phyloP scores from a whole-genome alignment of 2,113 vertebrate genomes.

The Sorex fumeus region DNA sequence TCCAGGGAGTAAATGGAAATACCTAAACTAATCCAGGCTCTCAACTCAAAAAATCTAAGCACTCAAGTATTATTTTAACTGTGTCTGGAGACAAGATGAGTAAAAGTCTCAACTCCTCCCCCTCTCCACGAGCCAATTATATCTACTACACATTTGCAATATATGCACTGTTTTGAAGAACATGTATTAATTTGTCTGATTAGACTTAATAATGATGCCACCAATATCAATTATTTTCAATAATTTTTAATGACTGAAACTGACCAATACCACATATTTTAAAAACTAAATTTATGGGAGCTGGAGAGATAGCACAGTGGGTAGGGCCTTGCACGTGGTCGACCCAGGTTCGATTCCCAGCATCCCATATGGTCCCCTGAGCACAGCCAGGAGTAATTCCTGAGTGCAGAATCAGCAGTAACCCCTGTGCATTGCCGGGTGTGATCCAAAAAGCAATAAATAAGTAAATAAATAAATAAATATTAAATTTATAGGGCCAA shows the following conservation, averaged over 20 bases:
- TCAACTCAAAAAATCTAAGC: not conserved
- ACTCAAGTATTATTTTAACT: not conserved
- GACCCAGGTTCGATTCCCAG: too few species aligned
- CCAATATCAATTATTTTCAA: not conserved
- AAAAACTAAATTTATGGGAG: not conserved
- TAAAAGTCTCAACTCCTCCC: not conserved
- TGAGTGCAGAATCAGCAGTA: too few species aligned
- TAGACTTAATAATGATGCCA: slow-evolving; percentile 10
- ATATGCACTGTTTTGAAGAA: not conserved
- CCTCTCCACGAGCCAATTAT: not conserved
- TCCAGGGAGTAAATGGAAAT: not conserved
- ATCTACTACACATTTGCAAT: not conserved
- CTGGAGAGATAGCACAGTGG: too few species aligned
- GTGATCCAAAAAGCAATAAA: too few species aligned
- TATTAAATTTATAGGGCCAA: too few species aligned
- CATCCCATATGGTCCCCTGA: too few species aligned
- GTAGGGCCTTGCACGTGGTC: too few species aligned
- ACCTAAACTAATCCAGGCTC: not conserved
- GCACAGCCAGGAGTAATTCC: too few species aligned
- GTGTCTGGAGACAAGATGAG: not conserved
- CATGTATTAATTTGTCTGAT: not conserved
- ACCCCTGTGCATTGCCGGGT: too few species aligned
- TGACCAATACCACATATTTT: not conserved
- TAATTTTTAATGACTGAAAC: not conserved
- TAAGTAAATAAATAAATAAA: too few species aligned